Evolutionary conservation across 2,797 vertebrate genomes (phyloP), one percentile per base, ranked within the genome.

Genomic region (Tinamus major): DNA sequence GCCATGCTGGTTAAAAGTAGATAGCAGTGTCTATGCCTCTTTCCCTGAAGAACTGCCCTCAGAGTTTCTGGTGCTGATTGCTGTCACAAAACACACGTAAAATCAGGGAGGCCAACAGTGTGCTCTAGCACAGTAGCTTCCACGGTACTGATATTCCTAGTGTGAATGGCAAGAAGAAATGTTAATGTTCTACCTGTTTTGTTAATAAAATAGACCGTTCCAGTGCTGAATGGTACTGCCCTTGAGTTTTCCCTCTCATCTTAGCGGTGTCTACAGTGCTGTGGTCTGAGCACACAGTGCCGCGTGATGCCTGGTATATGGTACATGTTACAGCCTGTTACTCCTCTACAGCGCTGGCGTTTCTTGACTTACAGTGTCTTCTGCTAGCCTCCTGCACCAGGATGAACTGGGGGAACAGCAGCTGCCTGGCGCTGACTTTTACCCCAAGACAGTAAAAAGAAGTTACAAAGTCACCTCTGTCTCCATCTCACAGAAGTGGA

Each of bases 271-370:
- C 37, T 31, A 21, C 44, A 65, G 13, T 58, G 20, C 33, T 64
- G 31, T 3, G 70, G 39, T 48, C 27, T 29, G 21, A 71, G 39
- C 53, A 81, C 19, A 71, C 23, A 31, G 58, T 13, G 27, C 44
- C 21, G 62, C 16, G 12, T 1, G 4, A 51, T n/a, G 21, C 31
- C 35, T 21, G 7, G 24, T 24, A 15, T 14, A 41, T 39, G n/a
- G 5, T 18, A 5, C 2, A 2, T 37, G 5, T 31, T 63, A 9
- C 2, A 21, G 2, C 33, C 55, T 64, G 2, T 21, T 55, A 16
- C 2, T 37, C 18, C 8, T 26, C 37, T 55, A 4, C 5, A 9
- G 31, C 5, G 24, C 2, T 19, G 33, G 44, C 41, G 67, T 13
- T 82, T 79, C 53, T 41, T 83, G 44, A 14, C 8, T 82, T 51